These are phyloP conservation scores for Chlamydotis undulata DNA, from an alignment of 2,113 vertebrate genomes.

Conservation along the genomic window DNA sequence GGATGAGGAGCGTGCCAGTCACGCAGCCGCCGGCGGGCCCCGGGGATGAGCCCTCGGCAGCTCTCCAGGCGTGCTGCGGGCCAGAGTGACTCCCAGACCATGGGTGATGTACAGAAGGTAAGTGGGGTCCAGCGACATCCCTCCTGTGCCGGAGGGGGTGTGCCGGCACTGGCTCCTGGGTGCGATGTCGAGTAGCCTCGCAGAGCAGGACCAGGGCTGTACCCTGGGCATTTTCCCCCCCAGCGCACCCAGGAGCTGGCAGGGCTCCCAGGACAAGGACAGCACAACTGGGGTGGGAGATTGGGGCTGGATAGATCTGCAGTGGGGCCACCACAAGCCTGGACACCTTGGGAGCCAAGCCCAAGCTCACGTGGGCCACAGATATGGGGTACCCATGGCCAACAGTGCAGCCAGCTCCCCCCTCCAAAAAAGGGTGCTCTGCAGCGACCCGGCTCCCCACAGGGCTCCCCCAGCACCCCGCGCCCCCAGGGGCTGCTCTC, in stretches of 20 bases:
- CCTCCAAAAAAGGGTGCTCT: background rate
- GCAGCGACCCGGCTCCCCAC: fast-evolving
- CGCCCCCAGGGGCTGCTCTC: conserved; percentile 84
- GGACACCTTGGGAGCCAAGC: background rate
- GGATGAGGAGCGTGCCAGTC: conserved; percentile 13
- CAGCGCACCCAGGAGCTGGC: background rate
- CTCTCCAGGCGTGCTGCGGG: background rate
- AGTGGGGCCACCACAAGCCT: fast-evolving
- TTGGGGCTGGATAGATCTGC: background rate
- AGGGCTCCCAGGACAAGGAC: background rate
- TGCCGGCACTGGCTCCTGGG: fast-evolving
- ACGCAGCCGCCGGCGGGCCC: background rate
- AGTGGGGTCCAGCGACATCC: background rate
- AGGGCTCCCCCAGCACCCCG: background rate
- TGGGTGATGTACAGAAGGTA: conserved; percentile 89
- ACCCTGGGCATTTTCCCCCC: fast-evolving
- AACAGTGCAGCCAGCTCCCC: background rate
- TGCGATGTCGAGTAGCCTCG: background rate
- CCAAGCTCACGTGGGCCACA: fast-evolving
- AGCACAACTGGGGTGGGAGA: fast-evolving
- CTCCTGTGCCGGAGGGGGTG: fast-evolving
- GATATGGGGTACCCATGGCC: background rate
- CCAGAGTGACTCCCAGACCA: conserved; percentile 71
- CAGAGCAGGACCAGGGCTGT: background rate
- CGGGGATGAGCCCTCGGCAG: background rate